Base-by-base conservation (phyloP, 2,797 vertebrate genomes). In the Chloroceryle amazona region DNA sequence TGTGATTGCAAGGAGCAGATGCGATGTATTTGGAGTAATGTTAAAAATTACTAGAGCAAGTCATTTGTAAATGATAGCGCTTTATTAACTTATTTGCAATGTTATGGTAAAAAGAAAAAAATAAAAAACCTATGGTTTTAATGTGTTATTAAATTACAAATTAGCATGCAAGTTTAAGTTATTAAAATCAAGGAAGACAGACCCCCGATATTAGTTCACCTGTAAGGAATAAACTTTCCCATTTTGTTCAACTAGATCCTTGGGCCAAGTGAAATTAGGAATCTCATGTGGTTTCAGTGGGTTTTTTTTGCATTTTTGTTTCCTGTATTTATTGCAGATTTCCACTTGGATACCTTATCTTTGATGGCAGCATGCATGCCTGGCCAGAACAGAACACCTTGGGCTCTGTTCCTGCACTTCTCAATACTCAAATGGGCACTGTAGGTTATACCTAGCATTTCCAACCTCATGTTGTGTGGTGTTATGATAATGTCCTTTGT, bases 221-320 rank as follows among this genome's bases (percentile, higher is more conserved):
- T 94, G 2, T 93, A 92, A 92, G 83, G 83, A 83, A 84, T 86
- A 95, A 95, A 74, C 88, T 92, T 94, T 88, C 88, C 86, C 74
- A 0, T 74, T 97, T 96, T 95, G 78, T 83, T 97, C 94, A 92
- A 42, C 86, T 94, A 94, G 80, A 95, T 96, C 96, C 96, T 97
- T 96, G 96, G 96, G 96, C 96, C 96, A 86, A 93, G 94, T 96
- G 91, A 93, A 93, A 96, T 95, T 95, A 97, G 96, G 96, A 97
- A 89, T 97, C 96, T 95, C 86, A 67, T 94, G 94, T 97, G 96
- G 96, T 97, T 97, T 97, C 96, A 96, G 96, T 96, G 96, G 96
- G 96, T 61, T 97, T 97, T 96, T 96, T 97, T 97, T 97, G 96
- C 96, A 97, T 97, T 97, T 97, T 96, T 97, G 96, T 97, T 96